Percentiles rank a stretch among this genome's conserved stretches.
Conservation (phyloP, 2,113 vertebrate species). For the Picathartes gymnocephalus region DNA sequence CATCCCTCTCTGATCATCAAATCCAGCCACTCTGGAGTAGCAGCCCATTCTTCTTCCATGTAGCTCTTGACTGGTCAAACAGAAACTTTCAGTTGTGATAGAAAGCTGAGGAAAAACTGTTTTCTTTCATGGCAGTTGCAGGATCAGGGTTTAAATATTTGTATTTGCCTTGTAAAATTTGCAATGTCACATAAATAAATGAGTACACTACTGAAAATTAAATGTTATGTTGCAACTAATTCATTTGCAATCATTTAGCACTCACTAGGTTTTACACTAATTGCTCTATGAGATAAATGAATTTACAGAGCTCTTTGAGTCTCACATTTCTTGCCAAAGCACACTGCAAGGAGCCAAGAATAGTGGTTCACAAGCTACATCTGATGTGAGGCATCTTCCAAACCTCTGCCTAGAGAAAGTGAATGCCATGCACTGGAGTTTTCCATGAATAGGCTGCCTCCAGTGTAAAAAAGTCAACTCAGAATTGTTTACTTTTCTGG, state of each 20-base stretch:
- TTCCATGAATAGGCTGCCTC: neutral
- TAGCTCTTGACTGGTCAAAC: neutral
- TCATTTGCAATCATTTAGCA: slow-evolving; percentile 71
- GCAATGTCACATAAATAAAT: slow-evolving; percentile 65
- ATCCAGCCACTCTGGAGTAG: neutral
- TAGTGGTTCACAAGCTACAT: neutral
- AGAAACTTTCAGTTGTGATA: neutral
- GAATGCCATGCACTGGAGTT: neutral
- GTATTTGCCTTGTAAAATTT: slow-evolving; percentile 56
- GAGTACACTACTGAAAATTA: slow-evolving; percentile 60
- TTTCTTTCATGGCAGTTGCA: neutral
- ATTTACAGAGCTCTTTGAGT: slow-evolving; percentile 64
- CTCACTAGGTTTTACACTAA: slow-evolving; percentile 69
- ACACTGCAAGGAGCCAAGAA: slow-evolving; percentile 14
- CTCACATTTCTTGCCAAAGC: slow-evolving; percentile 51
- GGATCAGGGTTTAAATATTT: slow-evolving; percentile 28
- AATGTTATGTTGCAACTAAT: slow-evolving; percentile 69
- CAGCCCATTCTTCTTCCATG: neutral
- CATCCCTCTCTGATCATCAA: neutral
- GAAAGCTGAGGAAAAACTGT: neutral
- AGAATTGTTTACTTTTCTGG: neutral
- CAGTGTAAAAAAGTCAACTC: neutral
- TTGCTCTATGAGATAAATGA: slow-evolving; percentile 71
- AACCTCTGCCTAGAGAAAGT: neutral
- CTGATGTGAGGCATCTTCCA: neutral